Percentiles rank a stretch among this genome's conserved stretches.
Conservation (phyloP, 2,888 invertebrate genomes). For the Rotaria macrura region DNA sequence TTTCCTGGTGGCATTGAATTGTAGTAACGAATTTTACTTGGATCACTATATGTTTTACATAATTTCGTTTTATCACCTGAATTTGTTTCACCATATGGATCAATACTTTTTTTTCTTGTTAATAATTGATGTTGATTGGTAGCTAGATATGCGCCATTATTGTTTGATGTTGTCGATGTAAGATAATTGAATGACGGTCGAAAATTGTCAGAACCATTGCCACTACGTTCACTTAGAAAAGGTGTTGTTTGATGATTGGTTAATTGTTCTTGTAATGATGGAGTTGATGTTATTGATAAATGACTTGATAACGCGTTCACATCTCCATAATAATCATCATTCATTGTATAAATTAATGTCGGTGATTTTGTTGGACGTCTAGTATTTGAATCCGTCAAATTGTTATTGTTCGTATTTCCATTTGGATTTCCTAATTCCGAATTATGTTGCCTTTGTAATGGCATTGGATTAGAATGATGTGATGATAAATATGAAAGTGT, state of each 20-base stretch:
- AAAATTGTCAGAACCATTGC: neutral
- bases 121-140: neutral
- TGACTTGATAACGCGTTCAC: neutral
- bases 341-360: neutral
- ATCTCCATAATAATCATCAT: neutral
- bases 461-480: neutral
- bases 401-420: neutral
- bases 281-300: neutral
- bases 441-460: neutral
- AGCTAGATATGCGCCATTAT: neutral
- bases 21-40: neutral
- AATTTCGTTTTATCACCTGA: neutral
- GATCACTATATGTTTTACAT: slow-evolving; percentile 19
- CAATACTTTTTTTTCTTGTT: neutral
- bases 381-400: neutral
- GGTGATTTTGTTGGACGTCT: neutral
- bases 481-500: neutral
- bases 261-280: neutral
- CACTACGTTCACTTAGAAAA: neutral
- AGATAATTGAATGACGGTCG: neutral
- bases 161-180: neutral
- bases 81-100: neutral
- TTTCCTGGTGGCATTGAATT: neutral
- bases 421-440: neutral
- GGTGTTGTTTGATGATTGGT: neutral